Percentiles rank a stretch among this genome's conserved stretches.
Evolutionary conservation across 1,140 invertebrate genomes (phyloP).

Genomic region (Nylanderia fulva): DNA sequence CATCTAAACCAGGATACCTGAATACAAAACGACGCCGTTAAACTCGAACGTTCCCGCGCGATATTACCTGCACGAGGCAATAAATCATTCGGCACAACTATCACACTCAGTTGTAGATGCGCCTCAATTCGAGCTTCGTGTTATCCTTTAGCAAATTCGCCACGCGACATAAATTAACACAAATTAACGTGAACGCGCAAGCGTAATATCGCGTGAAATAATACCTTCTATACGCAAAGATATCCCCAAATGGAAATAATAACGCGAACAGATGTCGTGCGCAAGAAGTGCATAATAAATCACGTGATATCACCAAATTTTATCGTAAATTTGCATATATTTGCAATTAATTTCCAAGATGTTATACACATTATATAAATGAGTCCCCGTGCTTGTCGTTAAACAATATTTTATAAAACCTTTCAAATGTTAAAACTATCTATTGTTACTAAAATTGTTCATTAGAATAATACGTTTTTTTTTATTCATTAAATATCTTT

Average conservation of each 20-base stretch:
- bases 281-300: constrained; percentile 38
- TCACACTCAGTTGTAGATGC: constrained; percentile 49
- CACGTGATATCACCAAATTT: constrained; percentile 28
- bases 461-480: background rate
- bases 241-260: constrained; percentile 29
- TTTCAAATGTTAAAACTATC: constrained; percentile 26
- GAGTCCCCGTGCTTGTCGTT: background rate
- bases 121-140: constrained; percentile 43
- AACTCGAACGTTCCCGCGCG: constrained; percentile 27
- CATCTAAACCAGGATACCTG: constrained; percentile 71
- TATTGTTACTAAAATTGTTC: background rate
- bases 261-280: background rate
- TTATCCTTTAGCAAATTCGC: constrained; percentile 61
- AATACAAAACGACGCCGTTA: constrained; percentile 53
- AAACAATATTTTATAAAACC: background rate
- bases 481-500: background rate
- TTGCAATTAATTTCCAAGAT: constrained; percentile 16
- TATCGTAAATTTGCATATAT: constrained; percentile 3
- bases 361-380: background rate
- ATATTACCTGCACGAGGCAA: constrained; percentile 43
- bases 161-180: constrained; percentile 52
- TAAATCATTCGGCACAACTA: constrained; percentile 57
- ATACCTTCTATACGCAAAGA: background rate
- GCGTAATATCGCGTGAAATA: constrained; percentile 42
- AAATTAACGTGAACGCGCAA: constrained; percentile 40